A percentile compares a stretch with the other conserved stretches of the same genome.
phyloP scores from a whole-genome alignment of 2,113 vertebrate species.

The Albula goreensis region DNA sequence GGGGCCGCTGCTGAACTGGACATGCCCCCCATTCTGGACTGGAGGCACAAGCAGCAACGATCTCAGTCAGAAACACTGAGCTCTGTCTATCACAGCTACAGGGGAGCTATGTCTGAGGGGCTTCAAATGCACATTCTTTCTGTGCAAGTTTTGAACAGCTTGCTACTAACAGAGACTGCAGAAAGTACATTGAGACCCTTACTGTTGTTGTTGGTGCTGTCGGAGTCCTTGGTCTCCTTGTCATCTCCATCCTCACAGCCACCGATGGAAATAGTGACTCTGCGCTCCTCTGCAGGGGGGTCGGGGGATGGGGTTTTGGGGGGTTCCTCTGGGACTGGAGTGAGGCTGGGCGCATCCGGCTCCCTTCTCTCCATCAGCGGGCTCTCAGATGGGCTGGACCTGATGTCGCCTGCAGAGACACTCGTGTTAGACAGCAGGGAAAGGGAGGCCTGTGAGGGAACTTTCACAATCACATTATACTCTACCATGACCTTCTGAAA shows the following conservation, averaged over 20 bases:
- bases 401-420: slow-evolving; percentile 78
- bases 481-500: too few relatives aligned
- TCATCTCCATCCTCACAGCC: slow-evolving; percentile 77
- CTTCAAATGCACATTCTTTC: too few relatives aligned
- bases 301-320: neutral
- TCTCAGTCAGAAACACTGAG: neutral
- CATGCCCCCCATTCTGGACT: slow-evolving; percentile 69
- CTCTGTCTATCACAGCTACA: too few relatives aligned
- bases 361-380: slow-evolving; percentile 89
- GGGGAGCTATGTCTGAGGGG: too few relatives aligned
- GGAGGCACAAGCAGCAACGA: slow-evolving; percentile 28
- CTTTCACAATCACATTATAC: too few relatives aligned
- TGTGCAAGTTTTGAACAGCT: too few relatives aligned
- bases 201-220: slow-evolving; percentile 51
- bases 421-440: neutral
- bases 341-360: slow-evolving; percentile 69
- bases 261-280: slow-evolving; percentile 86
- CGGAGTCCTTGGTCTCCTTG: slow-evolving; percentile 65
- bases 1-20: slow-evolving; percentile 81
- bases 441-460: too few relatives aligned
- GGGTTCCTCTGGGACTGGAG: slow-evolving; percentile 71
- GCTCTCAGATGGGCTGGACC: slow-evolving; percentile 88
- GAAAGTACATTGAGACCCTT: neutral
- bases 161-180: neutral
- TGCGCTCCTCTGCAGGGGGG: slow-evolving; percentile 74